Conservation (phyloP, 2,113 vertebrate genomes). For the Toxostoma redivivum region DNA sequence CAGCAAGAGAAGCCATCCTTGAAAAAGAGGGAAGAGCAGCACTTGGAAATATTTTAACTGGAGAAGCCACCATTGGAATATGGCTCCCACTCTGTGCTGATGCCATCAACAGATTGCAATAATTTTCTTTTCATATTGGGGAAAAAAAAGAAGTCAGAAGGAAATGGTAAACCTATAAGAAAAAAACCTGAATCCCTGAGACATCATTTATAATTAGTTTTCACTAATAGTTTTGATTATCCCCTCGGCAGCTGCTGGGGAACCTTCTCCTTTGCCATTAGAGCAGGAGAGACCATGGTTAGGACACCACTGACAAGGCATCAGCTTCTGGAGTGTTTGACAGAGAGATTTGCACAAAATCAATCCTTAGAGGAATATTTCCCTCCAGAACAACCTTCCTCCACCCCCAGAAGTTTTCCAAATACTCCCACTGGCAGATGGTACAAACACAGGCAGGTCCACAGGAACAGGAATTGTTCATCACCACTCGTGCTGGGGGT, state of each 20-base stretch:
- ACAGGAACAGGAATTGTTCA: background rate
- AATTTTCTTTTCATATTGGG: background rate
- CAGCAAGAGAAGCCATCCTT: background rate
- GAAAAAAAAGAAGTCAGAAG: background rate
- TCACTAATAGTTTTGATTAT: background rate
- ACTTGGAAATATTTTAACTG: background rate
- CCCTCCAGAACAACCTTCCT: background rate
- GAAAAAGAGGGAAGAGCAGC: background rate
- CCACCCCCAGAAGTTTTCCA: background rate
- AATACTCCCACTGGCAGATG: background rate
- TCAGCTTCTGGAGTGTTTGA: background rate
- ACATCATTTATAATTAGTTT: background rate
- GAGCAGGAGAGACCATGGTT: background rate
- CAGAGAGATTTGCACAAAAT: background rate
- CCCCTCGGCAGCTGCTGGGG: background rate
- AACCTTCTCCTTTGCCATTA: background rate
- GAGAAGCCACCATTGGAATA: background rate
- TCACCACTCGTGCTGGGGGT: fast-evolving
- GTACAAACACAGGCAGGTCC: background rate
- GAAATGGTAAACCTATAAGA: background rate
- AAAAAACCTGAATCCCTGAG: background rate
- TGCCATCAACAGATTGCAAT: background rate
- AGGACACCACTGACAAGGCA: background rate
- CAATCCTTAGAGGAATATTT: background rate
- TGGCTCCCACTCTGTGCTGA: background rate